These are phyloP conservation scores for Anas platyrhynchos DNA, from an alignment of 2,113 vertebrate genomes.

Conservation along the genomic window DNA sequence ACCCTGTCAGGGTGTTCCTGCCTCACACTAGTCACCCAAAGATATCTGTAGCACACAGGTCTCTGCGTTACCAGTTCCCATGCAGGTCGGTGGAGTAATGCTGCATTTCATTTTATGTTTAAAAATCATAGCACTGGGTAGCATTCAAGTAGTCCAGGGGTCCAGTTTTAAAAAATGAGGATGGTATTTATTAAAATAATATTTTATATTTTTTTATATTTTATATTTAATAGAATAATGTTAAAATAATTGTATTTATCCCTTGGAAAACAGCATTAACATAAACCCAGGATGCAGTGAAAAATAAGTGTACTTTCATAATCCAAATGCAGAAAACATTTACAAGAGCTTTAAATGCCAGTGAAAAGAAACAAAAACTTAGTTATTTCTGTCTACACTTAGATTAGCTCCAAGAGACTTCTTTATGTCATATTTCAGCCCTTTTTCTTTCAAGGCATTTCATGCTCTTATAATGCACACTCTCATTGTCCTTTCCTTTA, in stretches of 20 bases:
- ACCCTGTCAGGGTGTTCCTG: not conserved
- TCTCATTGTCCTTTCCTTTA: not conserved
- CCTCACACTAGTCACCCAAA: not conserved
- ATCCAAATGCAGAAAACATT: not conserved
- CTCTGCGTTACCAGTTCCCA: accelerated
- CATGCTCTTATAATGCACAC: not conserved
- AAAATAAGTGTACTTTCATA: not conserved
- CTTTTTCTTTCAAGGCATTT: not conserved
- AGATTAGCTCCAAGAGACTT: not conserved
- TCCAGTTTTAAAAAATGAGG: not conserved
- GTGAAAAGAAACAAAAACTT: not conserved
- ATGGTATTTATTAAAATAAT: too few relatives aligned
- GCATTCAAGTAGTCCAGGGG: not conserved
- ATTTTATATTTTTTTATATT: too few relatives aligned
- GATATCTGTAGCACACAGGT: not conserved
- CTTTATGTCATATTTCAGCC: not conserved
- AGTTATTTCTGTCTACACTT: not conserved
- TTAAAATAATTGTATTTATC: not conserved
- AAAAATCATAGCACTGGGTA: not conserved
- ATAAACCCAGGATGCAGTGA: not conserved
- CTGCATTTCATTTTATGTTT: not conserved
- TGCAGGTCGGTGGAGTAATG: not conserved
- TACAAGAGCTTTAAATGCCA: not conserved
- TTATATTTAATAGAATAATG: too few relatives aligned
- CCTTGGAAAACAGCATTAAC: not conserved